Base-by-base conservation (phyloP, 2,888 invertebrate genomes). In the Onthophagus sagittarius region DNA sequence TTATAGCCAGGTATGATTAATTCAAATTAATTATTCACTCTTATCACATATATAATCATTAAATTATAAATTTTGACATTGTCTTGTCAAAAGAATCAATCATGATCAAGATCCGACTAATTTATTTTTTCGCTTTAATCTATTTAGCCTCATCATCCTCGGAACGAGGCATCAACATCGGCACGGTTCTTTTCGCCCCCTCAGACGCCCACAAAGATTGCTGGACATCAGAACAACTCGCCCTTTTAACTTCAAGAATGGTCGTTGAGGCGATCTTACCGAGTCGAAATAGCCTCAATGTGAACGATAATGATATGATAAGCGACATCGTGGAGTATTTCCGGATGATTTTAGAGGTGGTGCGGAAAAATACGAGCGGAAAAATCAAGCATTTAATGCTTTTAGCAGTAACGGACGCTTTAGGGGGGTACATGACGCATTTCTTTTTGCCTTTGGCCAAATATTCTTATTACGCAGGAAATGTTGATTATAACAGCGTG, bases 381-480 rank as follows among this genome's bases (percentile, higher is more conserved):
- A 81, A 82, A 73, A 81, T 82, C 4, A 83, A 82, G 70, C 84
- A 84, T 71, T 80, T 86, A 33, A 80, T 83, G 75, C 75, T 86
- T 53, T 63, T 82, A 63, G 85, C 85, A 0, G 75, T 85, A 7
- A 81, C 84, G 0, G 86, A 86, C 77, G 76, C 82, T 2, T 76
- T 85, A 71, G 91, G 91, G 62, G 91, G 91, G 11, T 91, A 90
- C 79, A 82, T 92, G 23, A 88, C 89, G 79, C 85, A 87, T 67
- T 88, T 88, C 81, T 85, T 90, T 7, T 79, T 91, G 9, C 92
- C 92, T 0, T 82, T 89, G 0, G 87, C 89, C 0, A 90, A 89
- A 79, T 86, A 87, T 69, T 87, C 89, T 0, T 92, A 87, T 82
- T 92, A 92, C 77, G 88, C 89, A 4, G 92, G 92, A 0, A 86